Evolutionary conservation across 2,113 vertebrate genomes (phyloP).

Genomic region (Cyanoderma ruficeps): DNA sequence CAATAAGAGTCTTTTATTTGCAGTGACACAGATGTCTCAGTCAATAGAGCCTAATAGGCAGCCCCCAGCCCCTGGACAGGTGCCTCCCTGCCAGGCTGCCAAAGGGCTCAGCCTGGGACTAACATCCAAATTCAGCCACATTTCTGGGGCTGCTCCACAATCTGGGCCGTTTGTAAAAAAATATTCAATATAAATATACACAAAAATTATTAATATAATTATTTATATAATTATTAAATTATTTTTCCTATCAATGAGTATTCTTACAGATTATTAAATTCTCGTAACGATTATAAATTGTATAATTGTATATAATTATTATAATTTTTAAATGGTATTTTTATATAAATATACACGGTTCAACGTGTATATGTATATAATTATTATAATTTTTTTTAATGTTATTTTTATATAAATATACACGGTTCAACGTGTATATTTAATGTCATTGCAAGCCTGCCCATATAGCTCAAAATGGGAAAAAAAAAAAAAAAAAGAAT

Average conservation of each 20-base stretch:
- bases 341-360: too few species aligned
- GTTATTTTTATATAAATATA: neutral
- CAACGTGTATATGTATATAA: too few species aligned
- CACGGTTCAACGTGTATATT: slow-evolving; percentile 37
- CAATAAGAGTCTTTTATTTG: slow-evolving; percentile 98
- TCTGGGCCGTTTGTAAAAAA: neutral
- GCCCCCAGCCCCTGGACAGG: slow-evolving; percentile 78
- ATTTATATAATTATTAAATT: too few species aligned
- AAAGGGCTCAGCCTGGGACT: slow-evolving; percentile 69
- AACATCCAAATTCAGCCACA: slow-evolving; percentile 52
- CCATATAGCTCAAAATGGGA: slow-evolving; percentile 1
- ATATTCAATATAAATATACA: neutral
- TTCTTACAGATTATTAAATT: too few species aligned
- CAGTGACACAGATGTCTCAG: slow-evolving; percentile 99
- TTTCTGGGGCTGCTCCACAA: slow-evolving; percentile 67
- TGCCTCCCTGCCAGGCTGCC: slow-evolving; percentile 76
- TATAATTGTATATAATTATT: too few species aligned
- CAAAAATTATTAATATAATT: too few species aligned
- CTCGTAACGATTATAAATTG: too few species aligned
- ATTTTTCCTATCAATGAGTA: too few species aligned
- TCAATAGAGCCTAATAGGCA: slow-evolving; percentile 99
- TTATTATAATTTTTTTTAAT: too few species aligned
- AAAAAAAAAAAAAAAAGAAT: neutral
- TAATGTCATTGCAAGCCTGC: slow-evolving; percentile 38
- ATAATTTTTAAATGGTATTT: too few species aligned